phyloP scores from a whole-genome alignment of 2,113 vertebrate genomes.

The Candoia aspera region DNA sequence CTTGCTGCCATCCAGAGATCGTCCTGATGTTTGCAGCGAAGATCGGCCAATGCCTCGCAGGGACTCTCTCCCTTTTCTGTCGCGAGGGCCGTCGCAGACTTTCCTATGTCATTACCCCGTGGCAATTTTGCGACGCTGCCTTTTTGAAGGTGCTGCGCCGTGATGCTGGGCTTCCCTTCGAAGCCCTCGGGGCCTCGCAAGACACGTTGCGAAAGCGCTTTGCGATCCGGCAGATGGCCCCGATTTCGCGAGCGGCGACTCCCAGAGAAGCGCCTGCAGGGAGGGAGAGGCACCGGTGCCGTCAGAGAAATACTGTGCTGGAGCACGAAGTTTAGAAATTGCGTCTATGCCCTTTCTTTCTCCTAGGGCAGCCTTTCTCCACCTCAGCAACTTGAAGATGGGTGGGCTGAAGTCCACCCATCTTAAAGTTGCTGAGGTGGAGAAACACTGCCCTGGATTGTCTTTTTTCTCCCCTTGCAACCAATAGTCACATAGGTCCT shows the following conservation, averaged over 20 bases:
- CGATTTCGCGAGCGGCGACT: background rate
- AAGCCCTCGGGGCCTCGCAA: constrained; percentile 44
- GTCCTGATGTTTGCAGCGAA: background rate
- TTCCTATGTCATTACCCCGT: constrained; percentile 26
- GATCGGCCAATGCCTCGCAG: background rate
- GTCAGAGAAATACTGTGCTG: constrained; percentile 23
- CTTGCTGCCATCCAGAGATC: background rate
- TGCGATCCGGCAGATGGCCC: constrained; percentile 29
- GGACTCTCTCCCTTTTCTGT: constrained; percentile 1
- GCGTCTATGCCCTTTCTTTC: background rate
- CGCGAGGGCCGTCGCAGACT: fast-evolving
- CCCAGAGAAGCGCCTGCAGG: constrained; percentile 19
- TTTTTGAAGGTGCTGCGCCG: background rate
- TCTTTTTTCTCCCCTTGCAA: background rate
- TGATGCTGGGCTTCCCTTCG: constrained; percentile 56
- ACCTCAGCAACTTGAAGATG: background rate
- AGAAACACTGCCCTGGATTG: background rate
- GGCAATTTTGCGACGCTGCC: constrained; percentile 38
- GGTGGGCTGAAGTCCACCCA: background rate
- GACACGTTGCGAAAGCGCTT: constrained; percentile 63
- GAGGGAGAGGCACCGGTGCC: constrained; percentile 3
- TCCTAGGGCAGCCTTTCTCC: background rate
- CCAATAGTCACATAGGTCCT: background rate
- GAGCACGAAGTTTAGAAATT: constrained; percentile 28
- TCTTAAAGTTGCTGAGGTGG: background rate